These are phyloP conservation scores for Holothuria scabra DNA, from an alignment of 53 echinoderm and acorn worm genomes.

Conservation along the genomic window DNA sequence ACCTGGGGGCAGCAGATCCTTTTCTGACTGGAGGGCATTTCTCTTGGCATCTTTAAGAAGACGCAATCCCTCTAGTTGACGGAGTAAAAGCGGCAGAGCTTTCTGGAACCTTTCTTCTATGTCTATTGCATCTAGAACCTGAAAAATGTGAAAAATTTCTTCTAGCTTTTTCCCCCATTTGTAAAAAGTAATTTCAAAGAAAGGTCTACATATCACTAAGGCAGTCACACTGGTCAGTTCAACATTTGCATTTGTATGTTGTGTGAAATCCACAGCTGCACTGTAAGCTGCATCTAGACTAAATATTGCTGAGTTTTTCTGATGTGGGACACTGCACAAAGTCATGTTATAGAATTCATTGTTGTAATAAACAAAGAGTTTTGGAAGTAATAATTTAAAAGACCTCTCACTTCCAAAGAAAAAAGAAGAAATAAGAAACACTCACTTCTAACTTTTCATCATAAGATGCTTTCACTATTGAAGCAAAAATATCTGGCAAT, in stretches of 20 bases:
- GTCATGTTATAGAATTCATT: too few species aligned
- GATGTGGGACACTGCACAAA: too few species aligned
- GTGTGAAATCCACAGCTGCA: too few species aligned
- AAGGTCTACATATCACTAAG: too few species aligned
- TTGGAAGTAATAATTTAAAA: too few species aligned
- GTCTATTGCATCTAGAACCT: slow-evolving; percentile 94
- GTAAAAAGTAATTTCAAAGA: too few species aligned
- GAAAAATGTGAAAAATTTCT: neutral
- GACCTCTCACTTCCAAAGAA: too few species aligned
- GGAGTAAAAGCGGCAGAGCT: slow-evolving; percentile 81
- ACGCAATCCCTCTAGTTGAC: slow-evolving; percentile 90
- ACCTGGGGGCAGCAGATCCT: slow-evolving; percentile 35
- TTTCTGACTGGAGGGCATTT: slow-evolving; percentile 6
- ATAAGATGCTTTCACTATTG: slow-evolving; percentile 95
- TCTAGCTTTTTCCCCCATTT: neutral
- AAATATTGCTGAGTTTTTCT: too few species aligned
- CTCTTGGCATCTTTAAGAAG: slow-evolving; percentile 73
- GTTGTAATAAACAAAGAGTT: too few species aligned
- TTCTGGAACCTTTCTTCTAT: slow-evolving; percentile 88
- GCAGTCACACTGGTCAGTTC: too few species aligned
- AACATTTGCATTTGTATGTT: too few species aligned
- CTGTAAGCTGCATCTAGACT: too few species aligned
- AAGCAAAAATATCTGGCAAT: slow-evolving; percentile 89
- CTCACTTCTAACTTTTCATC: slow-evolving; percentile 91
- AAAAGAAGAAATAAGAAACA: neutral